Evolutionary conservation across 2,888 invertebrate species (phyloP), one percentile per base, ranked within the genome.

Genomic region (Pseudolycoriella hygida): DNA sequence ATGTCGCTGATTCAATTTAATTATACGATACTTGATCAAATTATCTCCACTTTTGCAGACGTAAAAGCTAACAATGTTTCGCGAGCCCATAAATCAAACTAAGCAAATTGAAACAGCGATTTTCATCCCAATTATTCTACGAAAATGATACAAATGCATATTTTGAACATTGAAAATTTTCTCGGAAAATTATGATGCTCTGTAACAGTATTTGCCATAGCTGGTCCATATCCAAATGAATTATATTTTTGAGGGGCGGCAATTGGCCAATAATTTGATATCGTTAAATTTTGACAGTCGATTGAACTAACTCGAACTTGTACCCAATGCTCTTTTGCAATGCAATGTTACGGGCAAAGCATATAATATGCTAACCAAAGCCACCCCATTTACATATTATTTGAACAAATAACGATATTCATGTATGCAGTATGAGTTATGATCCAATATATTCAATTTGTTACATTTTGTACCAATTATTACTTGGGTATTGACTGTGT

Each of bases 281-380:
- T 42, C 42, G 42, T 42, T 42, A 42, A 42, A 42, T 42, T 42
- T 30, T 42, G 42, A 42, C 42, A 42, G 32, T 42, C 42, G 42
- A 42, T 42, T 42, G 42, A 42, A 42, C 42, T 32, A 25, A 11
- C 32, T 5, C 17, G 17, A 25, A 25, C 25, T 25, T 25, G 25
- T 25, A 25, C 5, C 25, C 25, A 25, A 25, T 25, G 25, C 25
- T 25, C 25, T 25, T 25, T 25, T 25, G 25, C 25, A 25, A 25
- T 25, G 25, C 25, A 25, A 25, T 25, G 25, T 25, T 25, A 6
- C 25, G 25, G 8, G 25, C 5, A 25, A 25, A 25, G 25, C 25
- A 25, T 25, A 25, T 25, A 6, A 25, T 25, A 8, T 25, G 25
- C 8, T 25, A 25, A 14, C n/a, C 34, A 34, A 34, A 14, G 34